Conservation (phyloP, 2,797 vertebrate genomes). For the Anableps anableps region DNA sequence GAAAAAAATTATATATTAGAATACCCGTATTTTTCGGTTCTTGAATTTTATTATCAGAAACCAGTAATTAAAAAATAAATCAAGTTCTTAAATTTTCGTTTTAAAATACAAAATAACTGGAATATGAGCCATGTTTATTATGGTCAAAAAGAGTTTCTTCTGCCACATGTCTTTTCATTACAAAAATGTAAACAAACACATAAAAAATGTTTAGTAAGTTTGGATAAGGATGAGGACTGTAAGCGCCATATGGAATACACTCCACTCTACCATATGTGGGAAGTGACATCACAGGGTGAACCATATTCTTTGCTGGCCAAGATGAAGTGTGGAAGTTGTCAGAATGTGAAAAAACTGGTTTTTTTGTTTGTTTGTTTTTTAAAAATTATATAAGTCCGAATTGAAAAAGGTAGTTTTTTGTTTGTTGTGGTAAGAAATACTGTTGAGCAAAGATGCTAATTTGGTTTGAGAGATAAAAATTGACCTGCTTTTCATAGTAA, state of each 20-base stretch:
- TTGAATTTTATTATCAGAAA: background rate
- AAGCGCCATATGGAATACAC: background rate
- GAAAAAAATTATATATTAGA: background rate
- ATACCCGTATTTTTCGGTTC: background rate
- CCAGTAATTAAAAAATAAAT: background rate
- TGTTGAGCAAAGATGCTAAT: background rate
- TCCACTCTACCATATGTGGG: background rate
- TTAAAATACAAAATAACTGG: background rate
- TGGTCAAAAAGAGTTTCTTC: background rate
- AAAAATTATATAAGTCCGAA: background rate
- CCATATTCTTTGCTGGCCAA: background rate
- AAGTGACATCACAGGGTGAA: background rate
- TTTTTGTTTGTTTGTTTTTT: background rate
- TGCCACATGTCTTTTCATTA: background rate
- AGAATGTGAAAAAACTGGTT: background rate
- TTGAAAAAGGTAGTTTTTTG: background rate
- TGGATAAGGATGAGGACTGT: background rate
- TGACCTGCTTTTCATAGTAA: background rate
- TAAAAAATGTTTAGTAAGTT: background rate
- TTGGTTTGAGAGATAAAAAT: background rate
- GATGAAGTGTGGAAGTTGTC: background rate
- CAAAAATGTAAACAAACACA: background rate
- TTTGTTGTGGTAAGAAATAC: background rate
- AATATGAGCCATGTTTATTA: background rate
- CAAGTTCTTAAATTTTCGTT: background rate